Evolutionary conservation across 1,140 invertebrate species (phyloP), one percentile per base, ranked within the genome.

Genomic region (Heliconius melpomene): DNA sequence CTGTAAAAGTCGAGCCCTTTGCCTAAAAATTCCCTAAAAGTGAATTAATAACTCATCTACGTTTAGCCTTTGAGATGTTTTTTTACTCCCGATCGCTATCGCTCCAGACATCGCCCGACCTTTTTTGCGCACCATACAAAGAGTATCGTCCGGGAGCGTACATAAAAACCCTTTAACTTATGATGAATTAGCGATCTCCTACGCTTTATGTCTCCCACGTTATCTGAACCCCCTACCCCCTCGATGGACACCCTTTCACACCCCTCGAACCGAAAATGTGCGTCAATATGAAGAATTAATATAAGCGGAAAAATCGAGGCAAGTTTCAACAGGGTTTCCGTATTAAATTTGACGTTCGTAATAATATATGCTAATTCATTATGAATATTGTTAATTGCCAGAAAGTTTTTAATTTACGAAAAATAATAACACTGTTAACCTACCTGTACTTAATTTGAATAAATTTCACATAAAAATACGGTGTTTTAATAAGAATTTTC

Each of bases 121-220:
- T 90, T 93, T 92, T 93, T 92, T 90, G 90, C 88, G 72, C 66
- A 84, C 86, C 81, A 88, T 91, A 92, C 91, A 92, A 91, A 92
- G 87, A 86, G 84, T 88, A 85, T 85, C 87, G 87, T 87, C 85
- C 86, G 83, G 84, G 81, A 86, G 86, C 84, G 87, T 89, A 93
- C 90, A 91, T 94, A 94, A 93, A 94, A 94, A 94, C 91, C 93
- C 93, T 93, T 94, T 93, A 94, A 94, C 93, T 94, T 94, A 94
- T 94, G 93, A 93, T 94, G 93, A 94, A 94, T 94, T 94, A 94
- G 93, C 93, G 92, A 93, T 93, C 92, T 94, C 90, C 91, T 93
- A 92, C 91, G 91, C 88, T 93, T 92, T 94, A 93, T 94, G 91
- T 93, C 92, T 93, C 90, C 89, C 90, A 86, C 87, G 92, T 90